Evolutionary conservation across 2,797 vertebrate species (phyloP).

Genomic region (Astyanax mexicanus): DNA sequence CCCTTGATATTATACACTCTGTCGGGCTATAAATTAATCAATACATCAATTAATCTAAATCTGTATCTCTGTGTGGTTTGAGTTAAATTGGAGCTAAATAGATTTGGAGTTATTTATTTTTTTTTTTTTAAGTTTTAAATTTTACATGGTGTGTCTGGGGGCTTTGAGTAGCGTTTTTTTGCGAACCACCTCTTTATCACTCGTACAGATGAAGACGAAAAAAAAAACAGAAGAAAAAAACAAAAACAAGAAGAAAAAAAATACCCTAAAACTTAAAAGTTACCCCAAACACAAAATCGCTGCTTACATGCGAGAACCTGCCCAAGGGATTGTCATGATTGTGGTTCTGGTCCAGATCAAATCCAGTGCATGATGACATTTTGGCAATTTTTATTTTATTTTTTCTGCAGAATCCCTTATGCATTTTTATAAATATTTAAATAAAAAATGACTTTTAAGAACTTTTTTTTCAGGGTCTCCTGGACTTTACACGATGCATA

Average conservation of each 20-base stretch:
- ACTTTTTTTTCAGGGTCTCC: neutral
- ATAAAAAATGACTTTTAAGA: too few species aligned
- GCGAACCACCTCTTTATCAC: conserved; percentile 16
- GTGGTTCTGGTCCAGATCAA: conserved; percentile 22
- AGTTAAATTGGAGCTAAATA: too few species aligned
- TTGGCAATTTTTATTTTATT: too few species aligned
- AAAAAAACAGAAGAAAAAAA: neutral
- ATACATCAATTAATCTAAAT: too few species aligned
- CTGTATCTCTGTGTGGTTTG: too few species aligned
- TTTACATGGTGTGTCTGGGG: too few species aligned
- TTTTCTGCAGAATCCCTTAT: conserved; percentile 4
- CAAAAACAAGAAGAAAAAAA: neutral
- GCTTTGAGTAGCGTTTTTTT: too few species aligned
- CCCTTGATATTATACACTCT: too few species aligned
- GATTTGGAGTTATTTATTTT: too few species aligned
- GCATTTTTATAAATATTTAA: neutral
- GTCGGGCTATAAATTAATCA: too few species aligned
- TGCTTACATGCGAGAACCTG: conserved; percentile 44
- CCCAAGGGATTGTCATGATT: conserved; percentile 21
- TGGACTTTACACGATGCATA: conserved; percentile 13
- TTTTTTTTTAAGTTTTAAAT: too few species aligned
- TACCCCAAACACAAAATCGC: conserved; percentile 18
- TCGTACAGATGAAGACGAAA: conserved; percentile 48
- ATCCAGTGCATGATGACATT: conserved; percentile 5
- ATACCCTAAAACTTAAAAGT: conserved; percentile 30